Conservation (phyloP, 2,888 invertebrate species). For the Drosophila conformis region DNA sequence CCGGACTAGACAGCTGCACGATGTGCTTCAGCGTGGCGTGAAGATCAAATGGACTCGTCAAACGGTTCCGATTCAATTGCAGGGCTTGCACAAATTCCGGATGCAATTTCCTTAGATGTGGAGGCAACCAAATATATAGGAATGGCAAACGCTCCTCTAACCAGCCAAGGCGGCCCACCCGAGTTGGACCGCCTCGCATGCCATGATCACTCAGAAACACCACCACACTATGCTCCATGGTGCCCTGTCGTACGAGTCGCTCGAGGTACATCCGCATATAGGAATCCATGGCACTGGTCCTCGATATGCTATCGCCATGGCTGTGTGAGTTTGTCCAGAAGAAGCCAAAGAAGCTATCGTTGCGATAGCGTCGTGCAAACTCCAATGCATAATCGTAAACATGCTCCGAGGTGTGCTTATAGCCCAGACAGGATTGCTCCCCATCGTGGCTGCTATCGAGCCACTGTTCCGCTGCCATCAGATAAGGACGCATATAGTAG, state of each 20-base stretch:
- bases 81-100: constrained; percentile 86
- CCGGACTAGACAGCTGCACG: constrained; percentile 82
- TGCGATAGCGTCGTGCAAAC: constrained; percentile 86
- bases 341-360: constrained; percentile 88
- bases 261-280: constrained; percentile 87
- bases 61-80: constrained; percentile 87
- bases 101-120: constrained; percentile 86
- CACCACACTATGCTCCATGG: constrained; percentile 87
- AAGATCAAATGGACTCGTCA: constrained; percentile 91
- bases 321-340: constrained; percentile 92
- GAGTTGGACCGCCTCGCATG: constrained; percentile 88
- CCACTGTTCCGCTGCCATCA: constrained; percentile 88
- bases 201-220: constrained; percentile 92
- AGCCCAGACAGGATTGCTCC: constrained; percentile 87
- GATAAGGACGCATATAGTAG: constrained; percentile 91
- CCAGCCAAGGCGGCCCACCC: constrained; percentile 88
- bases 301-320: constrained; percentile 86
- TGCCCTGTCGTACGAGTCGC: constrained; percentile 86
- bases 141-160: constrained; percentile 91
- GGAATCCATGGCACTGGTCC: constrained; percentile 87
- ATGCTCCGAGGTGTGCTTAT: constrained; percentile 87
- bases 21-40: constrained; percentile 89
- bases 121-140: constrained; percentile 89
- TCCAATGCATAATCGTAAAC: constrained; percentile 86
- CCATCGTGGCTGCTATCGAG: constrained; percentile 84